Percentiles rank a stretch among this genome's conserved stretches.
Conservation (phyloP, 2,888 invertebrate species). For the Lapara coniferarum region DNA sequence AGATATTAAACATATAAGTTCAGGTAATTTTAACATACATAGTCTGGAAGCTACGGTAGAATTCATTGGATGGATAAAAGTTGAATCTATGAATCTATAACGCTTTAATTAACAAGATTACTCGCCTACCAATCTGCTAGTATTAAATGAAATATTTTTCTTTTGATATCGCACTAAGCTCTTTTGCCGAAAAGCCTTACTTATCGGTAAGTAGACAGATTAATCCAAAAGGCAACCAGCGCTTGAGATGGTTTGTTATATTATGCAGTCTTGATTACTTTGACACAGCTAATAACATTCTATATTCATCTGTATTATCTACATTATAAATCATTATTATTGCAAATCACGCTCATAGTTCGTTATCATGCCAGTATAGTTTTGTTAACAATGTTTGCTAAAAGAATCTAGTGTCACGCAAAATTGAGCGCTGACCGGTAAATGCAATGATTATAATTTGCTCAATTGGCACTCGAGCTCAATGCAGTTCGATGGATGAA, state of each 20-base stretch:
- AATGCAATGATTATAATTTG: neutral
- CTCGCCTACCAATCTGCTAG: neutral
- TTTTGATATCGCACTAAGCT: neutral
- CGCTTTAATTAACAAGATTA: neutral
- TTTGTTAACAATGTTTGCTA: no score
- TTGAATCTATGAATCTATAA: neutral
- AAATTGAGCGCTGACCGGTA: neutral
- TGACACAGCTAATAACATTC: neutral
- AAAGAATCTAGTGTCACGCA: no score
- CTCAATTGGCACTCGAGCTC: neutral
- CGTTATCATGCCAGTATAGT: no score
- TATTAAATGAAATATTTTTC: neutral
- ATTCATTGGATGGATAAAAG: neutral
- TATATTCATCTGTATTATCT: neutral
- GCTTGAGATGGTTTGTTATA: neutral
- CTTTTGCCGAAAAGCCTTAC: neutral
- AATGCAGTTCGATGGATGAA: neutral
- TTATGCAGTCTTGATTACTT: neutral
- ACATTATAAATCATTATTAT: no score
- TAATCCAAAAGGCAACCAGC: neutral
- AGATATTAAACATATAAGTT: neutral
- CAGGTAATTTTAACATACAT: neutral
- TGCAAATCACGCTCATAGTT: no score
- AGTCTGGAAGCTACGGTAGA: neutral
- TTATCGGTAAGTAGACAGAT: neutral